Base-by-base conservation (phyloP, 2,797 vertebrate species). In the Sebastes jordani region DNA sequence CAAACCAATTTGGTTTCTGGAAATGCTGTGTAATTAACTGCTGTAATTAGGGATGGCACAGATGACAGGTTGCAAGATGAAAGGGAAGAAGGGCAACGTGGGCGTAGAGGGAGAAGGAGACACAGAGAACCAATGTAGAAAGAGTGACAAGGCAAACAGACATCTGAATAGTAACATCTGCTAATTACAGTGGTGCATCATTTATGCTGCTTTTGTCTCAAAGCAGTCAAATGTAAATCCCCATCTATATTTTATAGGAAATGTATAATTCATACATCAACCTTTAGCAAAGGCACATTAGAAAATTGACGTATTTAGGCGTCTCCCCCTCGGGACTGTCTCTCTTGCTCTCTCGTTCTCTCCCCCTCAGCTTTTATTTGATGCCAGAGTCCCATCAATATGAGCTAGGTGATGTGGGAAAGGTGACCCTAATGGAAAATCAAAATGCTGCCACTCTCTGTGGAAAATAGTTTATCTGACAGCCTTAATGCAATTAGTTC, bases 21-120 rank as follows among this genome's bases (percentile, higher is more conserved):
- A 88, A 92, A 89, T 80, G 76, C 73, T 82, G 78, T 78, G 86
- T 86, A 91, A 94, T 93, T 92, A 90, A 87, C 88, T 84, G 85
- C 73, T 49, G 70, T 91, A 90, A 93, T 92, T 84, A 91, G 78
- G 76, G 87, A 86, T 75, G 85, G 66, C 76, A 84, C 70, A 89
- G 72, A 88, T 83, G 91, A 89, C 83, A 88, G 81, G 72, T 82
- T 86, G 78, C 66, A 29, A 76, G 80, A 86, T 80, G 75, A 86
- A 72, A 79, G 74, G 55, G 49, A 87, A 70, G 64, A 84, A 60
- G 61, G 80, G 61, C 36, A 34, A 54, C 61, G 72, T 79, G 58
- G 76, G 76, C 3, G 59, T 77, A 25, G 3, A 29, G 34, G n/a
- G 25, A 75, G 46, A 60, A 74, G 68, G 67, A 68, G 20, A 69